These are phyloP conservation scores for Silurus asotus DNA, from an alignment of 2,113 vertebrate species.

Conservation along the genomic window DNA sequence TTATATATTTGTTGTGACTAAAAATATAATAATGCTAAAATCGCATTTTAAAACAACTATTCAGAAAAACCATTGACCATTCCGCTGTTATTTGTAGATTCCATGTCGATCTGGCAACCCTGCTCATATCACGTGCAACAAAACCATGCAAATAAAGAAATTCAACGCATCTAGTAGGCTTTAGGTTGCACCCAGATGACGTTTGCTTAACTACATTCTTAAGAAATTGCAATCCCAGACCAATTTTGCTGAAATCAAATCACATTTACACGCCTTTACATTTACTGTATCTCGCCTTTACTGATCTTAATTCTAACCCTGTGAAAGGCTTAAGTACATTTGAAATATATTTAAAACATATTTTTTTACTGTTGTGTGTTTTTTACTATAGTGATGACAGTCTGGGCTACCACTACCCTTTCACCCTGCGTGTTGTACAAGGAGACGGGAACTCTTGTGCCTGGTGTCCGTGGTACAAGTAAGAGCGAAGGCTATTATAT, in stretches of 20 bases:
- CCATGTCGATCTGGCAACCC: background rate
- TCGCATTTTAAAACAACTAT: background rate
- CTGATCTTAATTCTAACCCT: background rate
- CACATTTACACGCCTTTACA: background rate
- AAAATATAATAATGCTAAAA: background rate
- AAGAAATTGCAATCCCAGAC: background rate
- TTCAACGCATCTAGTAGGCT: background rate
- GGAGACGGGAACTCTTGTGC: conserved; percentile 88
- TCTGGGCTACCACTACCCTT: conserved; percentile 88
- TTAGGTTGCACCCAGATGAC: background rate
- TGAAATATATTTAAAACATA: background rate
- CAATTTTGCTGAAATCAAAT: background rate
- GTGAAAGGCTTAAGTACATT: background rate
- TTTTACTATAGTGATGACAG: conserved; percentile 81
- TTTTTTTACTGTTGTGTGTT: background rate
- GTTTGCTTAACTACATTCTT: background rate
- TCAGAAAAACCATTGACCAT: background rate
- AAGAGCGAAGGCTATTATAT: conserved; percentile 46
- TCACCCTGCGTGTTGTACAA: conserved; percentile 84
- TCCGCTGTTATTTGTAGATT: background rate
- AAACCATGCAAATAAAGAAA: background rate
- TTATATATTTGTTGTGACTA: background rate
- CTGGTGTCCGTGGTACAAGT: conserved; percentile 89
- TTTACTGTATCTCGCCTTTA: background rate
- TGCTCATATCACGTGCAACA: background rate